Percentiles rank a stretch among this genome's conserved stretches.
Evolutionary conservation across 2,797 vertebrate species (phyloP).

Genomic region (Lycodopsis pacificus): DNA sequence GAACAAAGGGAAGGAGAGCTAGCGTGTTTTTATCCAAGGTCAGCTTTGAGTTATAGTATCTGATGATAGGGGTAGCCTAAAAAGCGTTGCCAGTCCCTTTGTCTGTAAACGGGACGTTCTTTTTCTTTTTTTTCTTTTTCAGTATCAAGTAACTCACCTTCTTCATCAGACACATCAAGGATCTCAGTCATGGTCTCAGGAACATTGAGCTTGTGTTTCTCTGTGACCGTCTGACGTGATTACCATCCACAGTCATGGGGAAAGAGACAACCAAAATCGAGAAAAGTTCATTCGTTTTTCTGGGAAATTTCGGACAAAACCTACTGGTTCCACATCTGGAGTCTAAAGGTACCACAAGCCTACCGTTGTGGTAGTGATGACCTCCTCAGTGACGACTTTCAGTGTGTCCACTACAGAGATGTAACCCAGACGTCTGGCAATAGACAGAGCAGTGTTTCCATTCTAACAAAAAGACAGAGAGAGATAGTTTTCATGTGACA

Average conservation of each 20-base stretch:
- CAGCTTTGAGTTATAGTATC: neutral
- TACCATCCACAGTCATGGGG: slow-evolving; percentile 12
- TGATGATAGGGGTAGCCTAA: neutral
- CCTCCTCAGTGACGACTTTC: slow-evolving; percentile 96
- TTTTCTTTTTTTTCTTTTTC: neutral
- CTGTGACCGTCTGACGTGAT: slow-evolving; percentile 90
- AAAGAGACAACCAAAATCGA: slow-evolving; percentile 2
- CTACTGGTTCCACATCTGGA: neutral
- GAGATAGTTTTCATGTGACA: neutral
- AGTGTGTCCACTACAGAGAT: slow-evolving; percentile 98
- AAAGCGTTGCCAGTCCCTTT: neutral
- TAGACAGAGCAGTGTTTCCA: slow-evolving; percentile 97
- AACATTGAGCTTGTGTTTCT: slow-evolving; percentile 99
- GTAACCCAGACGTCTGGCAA: slow-evolving; percentile 95
- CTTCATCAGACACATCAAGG: slow-evolving; percentile 98
- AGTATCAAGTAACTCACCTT: slow-evolving; percentile 86
- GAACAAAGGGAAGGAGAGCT: neutral
- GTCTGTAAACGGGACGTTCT: neutral
- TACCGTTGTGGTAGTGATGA: slow-evolving; percentile 95
- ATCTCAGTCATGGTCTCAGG: slow-evolving; percentile 99
- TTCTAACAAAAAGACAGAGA: slow-evolving; percentile 83
- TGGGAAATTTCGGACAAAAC: neutral
- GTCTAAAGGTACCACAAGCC: slow-evolving; percentile 56
- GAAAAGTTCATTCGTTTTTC: neutral
- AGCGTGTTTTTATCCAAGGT: neutral